Conservation (phyloP, 1,140 invertebrate species). For the Archivesica marissinica region DNA sequence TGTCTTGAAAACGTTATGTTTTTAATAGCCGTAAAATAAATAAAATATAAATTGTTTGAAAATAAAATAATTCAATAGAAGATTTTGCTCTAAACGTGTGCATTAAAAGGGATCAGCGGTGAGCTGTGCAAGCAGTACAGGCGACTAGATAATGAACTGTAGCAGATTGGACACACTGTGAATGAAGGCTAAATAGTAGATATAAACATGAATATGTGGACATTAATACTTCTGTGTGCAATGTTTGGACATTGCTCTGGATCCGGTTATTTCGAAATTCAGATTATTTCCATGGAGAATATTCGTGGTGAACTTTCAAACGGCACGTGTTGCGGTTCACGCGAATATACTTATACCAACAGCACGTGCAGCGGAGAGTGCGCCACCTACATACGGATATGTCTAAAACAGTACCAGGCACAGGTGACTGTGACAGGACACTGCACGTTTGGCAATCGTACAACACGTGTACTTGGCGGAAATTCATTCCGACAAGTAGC, state of each 20-base stretch:
- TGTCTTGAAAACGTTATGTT: too few species aligned
- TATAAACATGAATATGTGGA: conserved; percentile 18
- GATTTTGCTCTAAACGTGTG: too few species aligned
- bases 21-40: too few species aligned
- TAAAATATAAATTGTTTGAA: too few species aligned
- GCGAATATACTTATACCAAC: neutral
- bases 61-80: too few species aligned
- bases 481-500: conserved; percentile 10
- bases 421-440: conserved; percentile 18
- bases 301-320: conserved; percentile 41
- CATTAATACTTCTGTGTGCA: neutral
- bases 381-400: neutral
- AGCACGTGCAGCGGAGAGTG: conserved; percentile 27
- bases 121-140: too few species aligned
- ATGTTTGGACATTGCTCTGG: conserved; percentile 12
- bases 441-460: conserved; percentile 43
- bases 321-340: conserved; percentile 38
- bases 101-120: too few species aligned
- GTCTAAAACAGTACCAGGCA: conserved; percentile 48
- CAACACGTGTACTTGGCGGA: conserved; percentile 22
- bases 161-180: neutral
- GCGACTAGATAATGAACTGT: neutral
- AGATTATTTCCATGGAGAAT: conserved; percentile 44
- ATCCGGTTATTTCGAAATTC: conserved; percentile 48
- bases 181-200: too few species aligned